A percentile compares a stretch with the other conserved stretches of the same genome.
phyloP scores from a whole-genome alignment of 1,140 invertebrate genomes.

The Helicoverpa zea region DNA sequence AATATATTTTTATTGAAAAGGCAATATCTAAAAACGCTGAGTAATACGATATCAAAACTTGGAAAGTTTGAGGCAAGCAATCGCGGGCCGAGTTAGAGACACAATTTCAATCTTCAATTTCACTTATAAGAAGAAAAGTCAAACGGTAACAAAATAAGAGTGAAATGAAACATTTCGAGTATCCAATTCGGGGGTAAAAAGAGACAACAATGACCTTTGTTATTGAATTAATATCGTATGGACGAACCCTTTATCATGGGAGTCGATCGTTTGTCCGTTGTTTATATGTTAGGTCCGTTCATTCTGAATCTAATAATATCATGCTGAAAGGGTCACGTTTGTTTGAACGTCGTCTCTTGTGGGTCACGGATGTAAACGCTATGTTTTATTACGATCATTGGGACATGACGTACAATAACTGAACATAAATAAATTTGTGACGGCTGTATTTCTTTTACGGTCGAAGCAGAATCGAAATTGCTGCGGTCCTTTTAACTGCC shows the following conservation, averaged over 20 bases:
- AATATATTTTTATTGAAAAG: conserved; percentile 42
- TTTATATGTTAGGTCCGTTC: conserved; percentile 70
- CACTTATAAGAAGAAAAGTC: conserved; percentile 33
- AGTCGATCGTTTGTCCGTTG: conserved; percentile 75
- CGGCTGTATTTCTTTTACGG: conserved; percentile 36
- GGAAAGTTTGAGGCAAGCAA: conserved; percentile 36
- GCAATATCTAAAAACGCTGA: conserved; percentile 44
- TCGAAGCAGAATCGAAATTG: conserved; percentile 34
- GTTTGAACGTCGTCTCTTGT: conserved; percentile 46
- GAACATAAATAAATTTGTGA: conserved; percentile 56
- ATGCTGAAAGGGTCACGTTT: conserved; percentile 63
- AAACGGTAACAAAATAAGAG: conserved; percentile 29
- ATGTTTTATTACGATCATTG: conserved; percentile 62
- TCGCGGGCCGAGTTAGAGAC: conserved; percentile 30
- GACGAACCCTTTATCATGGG: conserved; percentile 70
- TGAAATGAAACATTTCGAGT: conserved; percentile 25
- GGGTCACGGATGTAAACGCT: conserved; percentile 53
- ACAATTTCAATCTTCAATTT: conserved; percentile 50
- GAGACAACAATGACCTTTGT: conserved; percentile 47
- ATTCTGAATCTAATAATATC: conserved; percentile 74
- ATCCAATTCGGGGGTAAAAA: conserved; percentile 33
- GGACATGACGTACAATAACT: conserved; percentile 56
- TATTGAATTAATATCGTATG: conserved; percentile 78
- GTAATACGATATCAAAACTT: conserved; percentile 48
- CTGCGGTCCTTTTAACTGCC: conserved; percentile 21